phyloP scores from a whole-genome alignment of 2,113 vertebrate species.

The Scytalopus superciliaris region DNA sequence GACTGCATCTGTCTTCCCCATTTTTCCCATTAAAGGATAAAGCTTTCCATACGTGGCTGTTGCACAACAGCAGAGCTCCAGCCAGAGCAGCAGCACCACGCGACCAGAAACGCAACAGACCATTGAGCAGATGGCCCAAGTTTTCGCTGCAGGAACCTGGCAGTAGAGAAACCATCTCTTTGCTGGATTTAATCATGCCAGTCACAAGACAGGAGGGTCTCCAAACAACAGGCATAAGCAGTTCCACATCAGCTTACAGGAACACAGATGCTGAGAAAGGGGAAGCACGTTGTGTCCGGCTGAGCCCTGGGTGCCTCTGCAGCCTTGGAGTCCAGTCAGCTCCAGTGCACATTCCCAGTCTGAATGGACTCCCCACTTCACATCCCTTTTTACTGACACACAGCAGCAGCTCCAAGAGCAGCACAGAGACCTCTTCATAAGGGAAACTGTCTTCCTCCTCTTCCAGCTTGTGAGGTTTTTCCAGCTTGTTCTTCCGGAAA shows the following conservation, averaged over 20 bases:
- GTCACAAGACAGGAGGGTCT: background rate
- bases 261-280: background rate
- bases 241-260: background rate
- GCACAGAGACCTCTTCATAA: background rate
- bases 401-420: background rate
- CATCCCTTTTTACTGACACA: background rate
- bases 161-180: background rate
- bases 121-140: conserved; percentile 2
- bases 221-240: background rate
- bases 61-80: background rate
- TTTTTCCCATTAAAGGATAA: conserved; percentile 35
- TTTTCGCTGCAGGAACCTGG: conserved; percentile 11
- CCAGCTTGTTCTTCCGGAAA: conserved; percentile 39
- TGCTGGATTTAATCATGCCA: background rate
- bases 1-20: conserved; percentile 21
- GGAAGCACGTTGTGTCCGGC: background rate
- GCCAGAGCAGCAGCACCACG: background rate
- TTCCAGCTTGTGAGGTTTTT: background rate
- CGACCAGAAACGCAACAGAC: background rate
- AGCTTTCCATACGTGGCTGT: conserved; percentile 3
- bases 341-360: background rate
- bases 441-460: conserved; percentile 22
- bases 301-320: background rate
- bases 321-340: background rate
- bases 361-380: background rate